Conservation (phyloP, 2,888 invertebrate species). For the Cheilosia variabilis region DNA sequence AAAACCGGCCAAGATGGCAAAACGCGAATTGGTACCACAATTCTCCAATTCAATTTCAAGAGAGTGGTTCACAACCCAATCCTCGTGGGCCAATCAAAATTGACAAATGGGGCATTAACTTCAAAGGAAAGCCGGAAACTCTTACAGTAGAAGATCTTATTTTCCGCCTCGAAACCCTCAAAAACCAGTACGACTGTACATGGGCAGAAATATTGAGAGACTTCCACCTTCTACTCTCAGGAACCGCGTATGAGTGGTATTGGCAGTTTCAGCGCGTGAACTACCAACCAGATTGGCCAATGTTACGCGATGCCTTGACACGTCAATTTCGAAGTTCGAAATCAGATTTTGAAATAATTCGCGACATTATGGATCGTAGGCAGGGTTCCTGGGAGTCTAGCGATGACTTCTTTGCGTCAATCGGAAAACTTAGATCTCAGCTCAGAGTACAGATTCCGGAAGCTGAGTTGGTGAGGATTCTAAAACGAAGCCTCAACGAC, state of each 20-base stretch:
- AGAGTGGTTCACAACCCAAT: no score
- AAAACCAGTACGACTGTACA: not conserved
- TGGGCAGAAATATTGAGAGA: conserved; percentile 23
- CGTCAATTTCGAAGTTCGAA: not conserved
- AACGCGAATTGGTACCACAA: no score
- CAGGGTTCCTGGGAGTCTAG: not conserved
- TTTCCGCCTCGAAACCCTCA: not conserved
- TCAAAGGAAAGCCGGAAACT: not conserved
- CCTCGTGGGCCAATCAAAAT: not conserved
- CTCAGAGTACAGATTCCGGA: conserved; percentile 1
- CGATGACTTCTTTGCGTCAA: not conserved
- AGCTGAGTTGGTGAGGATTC: not conserved
- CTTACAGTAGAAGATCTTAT: not conserved
- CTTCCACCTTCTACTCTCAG: not conserved
- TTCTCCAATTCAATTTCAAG: no score
- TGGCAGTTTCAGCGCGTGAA: conserved; percentile 7
- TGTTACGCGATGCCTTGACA: not conserved
- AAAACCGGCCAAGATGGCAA: no score
- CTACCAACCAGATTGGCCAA: not conserved
- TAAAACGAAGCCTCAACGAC: not conserved
- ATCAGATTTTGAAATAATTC: not conserved
- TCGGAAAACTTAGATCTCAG: not conserved
- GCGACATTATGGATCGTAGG: not conserved
- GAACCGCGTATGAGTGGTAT: not conserved
- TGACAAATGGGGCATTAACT: conserved; percentile 14